These are phyloP conservation scores for Andinoacara biseriatus DNA, from an alignment of 2,113 vertebrate species.

Conservation along the genomic window DNA sequence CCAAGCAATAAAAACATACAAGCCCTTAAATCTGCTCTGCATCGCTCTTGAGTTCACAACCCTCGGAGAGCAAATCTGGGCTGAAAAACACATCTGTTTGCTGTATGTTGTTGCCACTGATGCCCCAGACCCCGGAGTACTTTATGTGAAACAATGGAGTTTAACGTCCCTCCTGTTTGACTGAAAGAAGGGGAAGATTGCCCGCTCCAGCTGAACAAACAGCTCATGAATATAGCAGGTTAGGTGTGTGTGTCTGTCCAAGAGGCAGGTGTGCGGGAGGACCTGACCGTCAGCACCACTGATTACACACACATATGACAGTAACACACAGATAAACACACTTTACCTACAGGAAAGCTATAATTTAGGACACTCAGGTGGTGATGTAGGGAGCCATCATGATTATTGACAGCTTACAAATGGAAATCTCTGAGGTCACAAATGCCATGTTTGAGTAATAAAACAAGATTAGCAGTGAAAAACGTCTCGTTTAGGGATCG, in stretches of 20 bases:
- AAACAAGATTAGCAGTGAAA: too few species aligned
- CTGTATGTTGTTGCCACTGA: slow-evolving; percentile 15
- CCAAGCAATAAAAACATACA: slow-evolving; percentile 69
- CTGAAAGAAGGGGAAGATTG: slow-evolving; percentile 54
- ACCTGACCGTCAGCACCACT: slow-evolving; percentile 40
- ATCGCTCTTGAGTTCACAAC: slow-evolving; percentile 43
- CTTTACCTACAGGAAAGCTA: neutral
- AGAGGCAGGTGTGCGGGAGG: neutral
- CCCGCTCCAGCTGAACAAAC: slow-evolving; percentile 71
- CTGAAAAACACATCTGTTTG: slow-evolving; percentile 63
- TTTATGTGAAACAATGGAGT: slow-evolving; percentile 34
- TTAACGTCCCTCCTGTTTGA: slow-evolving; percentile 19
- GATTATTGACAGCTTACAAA: neutral
- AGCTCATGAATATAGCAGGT: slow-evolving; percentile 32
- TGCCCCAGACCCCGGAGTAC: slow-evolving; percentile 18
- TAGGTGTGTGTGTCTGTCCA: slow-evolving; percentile 43
- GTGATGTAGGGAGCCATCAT: neutral
- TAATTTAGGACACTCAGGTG: neutral
- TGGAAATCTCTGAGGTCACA: neutral
- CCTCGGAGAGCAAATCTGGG: slow-evolving; percentile 27
- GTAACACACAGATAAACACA: neutral
- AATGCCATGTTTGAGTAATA: too few species aligned
- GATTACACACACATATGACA: slow-evolving; percentile 23
- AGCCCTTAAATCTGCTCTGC: slow-evolving; percentile 68
- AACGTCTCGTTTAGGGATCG: too few species aligned